phyloP scores from a whole-genome alignment of 2,113 vertebrate genomes.

The Lamprotornis superbus region DNA sequence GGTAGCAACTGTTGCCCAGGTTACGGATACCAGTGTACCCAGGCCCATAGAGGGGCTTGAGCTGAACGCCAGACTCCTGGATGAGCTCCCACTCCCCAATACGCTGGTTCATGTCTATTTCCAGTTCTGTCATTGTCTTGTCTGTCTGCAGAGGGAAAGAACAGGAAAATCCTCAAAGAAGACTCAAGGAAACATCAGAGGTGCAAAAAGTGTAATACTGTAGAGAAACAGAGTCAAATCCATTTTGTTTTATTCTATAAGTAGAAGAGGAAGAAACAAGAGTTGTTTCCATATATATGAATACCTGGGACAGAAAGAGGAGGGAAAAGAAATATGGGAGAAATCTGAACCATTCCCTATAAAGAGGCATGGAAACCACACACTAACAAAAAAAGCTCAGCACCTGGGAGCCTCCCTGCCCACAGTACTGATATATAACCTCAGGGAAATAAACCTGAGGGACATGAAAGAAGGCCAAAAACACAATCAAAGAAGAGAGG shows the following conservation, averaged over 20 bases:
- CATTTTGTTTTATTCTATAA: neutral
- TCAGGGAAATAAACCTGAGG: neutral
- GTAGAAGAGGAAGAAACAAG: neutral
- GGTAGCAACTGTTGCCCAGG: conserved; percentile 99
- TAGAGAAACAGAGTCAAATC: neutral
- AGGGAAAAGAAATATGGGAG: neutral
- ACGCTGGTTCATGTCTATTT: conserved; percentile 98
- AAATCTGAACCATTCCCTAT: neutral
- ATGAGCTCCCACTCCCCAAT: conserved; percentile 98
- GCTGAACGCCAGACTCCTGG: conserved; percentile 92
- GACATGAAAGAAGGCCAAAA: neutral
- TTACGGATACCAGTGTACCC: conserved; percentile 96
- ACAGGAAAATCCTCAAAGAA: neutral
- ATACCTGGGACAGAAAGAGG: neutral
- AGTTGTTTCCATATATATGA: neutral
- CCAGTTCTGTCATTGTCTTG: conserved; percentile 97
- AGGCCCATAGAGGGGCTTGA: conserved; percentile 90
- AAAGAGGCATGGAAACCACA: neutral
- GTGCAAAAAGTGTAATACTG: neutral
- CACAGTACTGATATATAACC: neutral
- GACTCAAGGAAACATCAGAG: neutral
- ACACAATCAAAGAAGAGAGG: neutral
- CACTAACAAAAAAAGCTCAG: neutral
- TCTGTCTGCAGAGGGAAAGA: conserved; percentile 82
- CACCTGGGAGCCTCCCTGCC: neutral